Evolutionary conservation across 2,797 vertebrate species (phyloP).

Genomic region (Coendou prehensilis): DNA sequence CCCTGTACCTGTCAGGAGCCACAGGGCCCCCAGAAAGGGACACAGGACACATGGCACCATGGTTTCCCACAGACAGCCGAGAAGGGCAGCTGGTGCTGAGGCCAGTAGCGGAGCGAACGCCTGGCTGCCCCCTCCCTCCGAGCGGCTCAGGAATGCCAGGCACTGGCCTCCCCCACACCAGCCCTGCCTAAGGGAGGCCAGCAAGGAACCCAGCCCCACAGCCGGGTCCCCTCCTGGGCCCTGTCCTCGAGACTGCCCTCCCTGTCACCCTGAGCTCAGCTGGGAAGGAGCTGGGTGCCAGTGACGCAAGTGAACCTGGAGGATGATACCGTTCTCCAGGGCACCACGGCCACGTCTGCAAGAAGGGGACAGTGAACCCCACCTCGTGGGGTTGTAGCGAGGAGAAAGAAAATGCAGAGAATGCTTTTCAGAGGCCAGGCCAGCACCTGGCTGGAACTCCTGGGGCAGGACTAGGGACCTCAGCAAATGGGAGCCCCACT

Average conservation of each 20-base stretch:
- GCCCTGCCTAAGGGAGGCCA: constrained; percentile 71
- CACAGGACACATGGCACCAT: constrained; percentile 86
- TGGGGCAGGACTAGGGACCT: not conserved
- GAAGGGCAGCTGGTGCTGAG: constrained; percentile 73
- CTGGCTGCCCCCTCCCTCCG: not conserved
- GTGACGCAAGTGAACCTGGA: not conserved
- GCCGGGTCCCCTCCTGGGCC: not conserved
- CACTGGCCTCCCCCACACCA: constrained; percentile 67
- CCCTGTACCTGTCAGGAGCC: constrained; percentile 89
- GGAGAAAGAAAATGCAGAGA: not conserved
- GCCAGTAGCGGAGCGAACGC: not conserved
- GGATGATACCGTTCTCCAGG: too few species aligned
- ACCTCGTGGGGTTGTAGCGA: not conserved
- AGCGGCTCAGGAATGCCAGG: constrained; percentile 72
- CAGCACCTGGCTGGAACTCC: rapidly evolving
- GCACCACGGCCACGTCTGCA: not conserved
- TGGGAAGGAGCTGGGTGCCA: not conserved
- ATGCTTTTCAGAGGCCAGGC: not conserved
- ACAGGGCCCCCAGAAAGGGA: constrained; percentile 86
- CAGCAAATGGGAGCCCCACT: not conserved
- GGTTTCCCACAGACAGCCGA: constrained; percentile 54
- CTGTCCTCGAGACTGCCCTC: constrained; percentile 54
- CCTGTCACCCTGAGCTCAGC: constrained; percentile 10
- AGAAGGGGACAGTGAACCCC: not conserved
- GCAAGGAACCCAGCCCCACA: constrained; percentile 51